Evolutionary conservation across 1,140 invertebrate species (phyloP), one percentile per base, ranked within the genome.

Genomic region (Arion vulgaris): DNA sequence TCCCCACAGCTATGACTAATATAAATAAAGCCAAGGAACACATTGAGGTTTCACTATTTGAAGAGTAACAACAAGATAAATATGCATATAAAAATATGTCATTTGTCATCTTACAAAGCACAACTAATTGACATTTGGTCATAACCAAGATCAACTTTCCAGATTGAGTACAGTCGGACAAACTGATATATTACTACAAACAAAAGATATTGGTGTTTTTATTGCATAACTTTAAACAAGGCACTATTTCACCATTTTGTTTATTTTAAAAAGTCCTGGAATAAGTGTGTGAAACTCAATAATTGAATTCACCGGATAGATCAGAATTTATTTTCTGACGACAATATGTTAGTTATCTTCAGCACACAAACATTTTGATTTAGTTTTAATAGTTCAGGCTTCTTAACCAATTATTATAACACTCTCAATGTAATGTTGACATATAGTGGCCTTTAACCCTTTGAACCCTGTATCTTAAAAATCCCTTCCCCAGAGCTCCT

Each of bases 201-300:
- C 62, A 32, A 28, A 66, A 66, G 28, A 66, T 32, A 32, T 32
- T 32, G n/a, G n/a, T n/a, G n/a, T 57, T 66, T 28, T 32, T 28
- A 66, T 66, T 66, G 62, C 62, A 66, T 66, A 66, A 66, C 28
- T 5, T 66, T 66, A 73, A 41, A 41, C 2, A 73, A 73, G 41
- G 71, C 71, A 41, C 71, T 9, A 73, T 73, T 72, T 72, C 32
- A 72, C 69, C 7, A 17, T 15, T 72, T 32, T n/a, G n/a, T n/a
- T 71, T 71, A 41, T 39, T 73, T 73, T 39, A 2, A 41, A 73
- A 73, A n/a, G n/a, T 73, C 26, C 38, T 39, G 1, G 71, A 39
- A 41, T 73, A 66, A 66, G 62, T 66, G 28, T 66, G 28, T 57
- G 51, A 57, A 57, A 57, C 51, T 57, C 9, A 66, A n/a, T n/a